Base-by-base conservation (phyloP, 2,888 invertebrate species). In the Vanessa cardui region DNA sequence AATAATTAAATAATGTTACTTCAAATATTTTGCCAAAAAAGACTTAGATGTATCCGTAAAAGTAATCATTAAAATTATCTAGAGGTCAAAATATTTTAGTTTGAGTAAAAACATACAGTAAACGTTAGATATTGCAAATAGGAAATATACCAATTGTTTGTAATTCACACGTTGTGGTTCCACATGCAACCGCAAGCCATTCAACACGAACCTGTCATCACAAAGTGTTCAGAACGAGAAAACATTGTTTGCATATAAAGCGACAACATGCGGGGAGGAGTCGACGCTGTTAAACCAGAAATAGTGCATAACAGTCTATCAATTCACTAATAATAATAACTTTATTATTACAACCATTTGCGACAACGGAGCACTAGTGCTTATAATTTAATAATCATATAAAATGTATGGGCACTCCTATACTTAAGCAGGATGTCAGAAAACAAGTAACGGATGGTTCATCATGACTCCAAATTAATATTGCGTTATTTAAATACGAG, bases 1-100 rank as follows among this genome's bases (percentile, higher is more conserved):
- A 92, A 92, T 92, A 92, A 89, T 92, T 91, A 92, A 92, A 92
- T 92, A 92, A 92, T 90, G 88, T 92, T 91, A 92, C 84, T 90
- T 91, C 89, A 90, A 92, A 89, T 91, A 89, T 88, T 81, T 89
- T 87, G 89, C 90, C 91, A 90, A 91, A 90, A 88, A 91, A 91
- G 89, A 89, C 89, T 90, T 91, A 89, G 84, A 87, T 90, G 91
- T 90, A 87, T 86, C 85, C 85, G 84, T 92, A 88, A 92, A 92
- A 90, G 80, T 92, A 92, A 92, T 85, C 85, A 83, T 87, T 86
- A 88, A 87, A 89, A 89, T 83, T 83, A 88, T 87, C 84, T 88
- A 92, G 69, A 89, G 82, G 84, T 88, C 81, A 87, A 89, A 88
- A 90, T 86, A 88, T 90, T 89, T 54, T 89, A 84, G 86, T 85